Evolutionary conservation across 2,888 invertebrate genomes (phyloP).

Genomic region (Leptothorax acervorum): DNA sequence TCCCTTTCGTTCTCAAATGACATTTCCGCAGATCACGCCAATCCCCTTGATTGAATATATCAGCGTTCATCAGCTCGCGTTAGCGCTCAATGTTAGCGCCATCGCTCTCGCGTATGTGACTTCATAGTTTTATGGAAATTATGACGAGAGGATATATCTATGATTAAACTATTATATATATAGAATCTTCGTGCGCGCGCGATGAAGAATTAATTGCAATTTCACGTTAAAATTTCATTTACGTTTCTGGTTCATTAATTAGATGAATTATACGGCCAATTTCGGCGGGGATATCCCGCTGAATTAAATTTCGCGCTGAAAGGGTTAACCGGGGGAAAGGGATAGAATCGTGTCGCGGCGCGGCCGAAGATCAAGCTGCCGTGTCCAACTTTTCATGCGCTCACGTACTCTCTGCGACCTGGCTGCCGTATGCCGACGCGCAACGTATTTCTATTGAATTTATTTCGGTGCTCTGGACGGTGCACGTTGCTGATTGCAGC

Average conservation of each 20-base stretch:
- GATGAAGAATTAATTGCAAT: neutral
- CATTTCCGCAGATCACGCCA: conserved; percentile 79
- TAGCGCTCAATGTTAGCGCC: conserved; percentile 20
- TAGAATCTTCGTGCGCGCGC: neutral
- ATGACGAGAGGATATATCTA: neutral
- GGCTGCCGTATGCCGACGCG: conserved; percentile 56
- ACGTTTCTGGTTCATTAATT: neutral
- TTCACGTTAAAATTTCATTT: neutral
- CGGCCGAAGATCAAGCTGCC: conserved; percentile 44
- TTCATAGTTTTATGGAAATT: neutral
- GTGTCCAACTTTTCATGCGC: conserved; percentile 52
- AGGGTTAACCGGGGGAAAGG: conserved; percentile 11
- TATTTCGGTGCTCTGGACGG: conserved; percentile 75
- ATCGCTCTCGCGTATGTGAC: neutral
- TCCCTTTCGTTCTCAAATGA: conserved; percentile 68
- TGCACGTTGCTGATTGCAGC: conserved; percentile 81
- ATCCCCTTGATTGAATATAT: conserved; percentile 80
- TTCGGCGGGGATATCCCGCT: neutral
- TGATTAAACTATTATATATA: neutral
- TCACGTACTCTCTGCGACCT: conserved; percentile 40
- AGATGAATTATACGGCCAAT: neutral
- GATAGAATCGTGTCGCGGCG: neutral
- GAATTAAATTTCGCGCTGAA: conserved; percentile 31
- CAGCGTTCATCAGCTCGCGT: conserved; percentile 76
- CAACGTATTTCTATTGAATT: conserved; percentile 78